These are phyloP conservation scores for Penaeus japonicus DNA, from an alignment of 1,140 invertebrate species.

Conservation along the genomic window DNA sequence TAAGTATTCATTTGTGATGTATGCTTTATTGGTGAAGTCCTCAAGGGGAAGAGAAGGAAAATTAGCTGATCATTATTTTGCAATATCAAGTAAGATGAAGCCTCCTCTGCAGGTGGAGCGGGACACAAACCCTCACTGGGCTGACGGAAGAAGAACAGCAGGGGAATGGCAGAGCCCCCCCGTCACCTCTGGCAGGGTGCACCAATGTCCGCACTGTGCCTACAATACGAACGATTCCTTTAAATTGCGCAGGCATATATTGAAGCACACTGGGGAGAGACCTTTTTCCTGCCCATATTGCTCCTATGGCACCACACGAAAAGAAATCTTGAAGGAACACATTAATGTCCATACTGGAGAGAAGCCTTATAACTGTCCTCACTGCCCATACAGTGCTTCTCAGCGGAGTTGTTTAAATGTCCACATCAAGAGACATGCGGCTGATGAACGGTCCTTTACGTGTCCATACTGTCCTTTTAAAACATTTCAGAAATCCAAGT, in stretches of 20 bases:
- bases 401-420: background rate
- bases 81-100: too few relatives aligned
- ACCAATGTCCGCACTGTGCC: constrained; percentile 7
- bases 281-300: constrained; percentile 35
- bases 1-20: too few relatives aligned
- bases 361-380: constrained; percentile 8
- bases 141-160: too few relatives aligned
- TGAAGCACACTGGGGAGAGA: constrained; percentile 25
- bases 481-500: background rate
- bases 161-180: too few relatives aligned
- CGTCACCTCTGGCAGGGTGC: background rate
- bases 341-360: constrained; percentile 32
- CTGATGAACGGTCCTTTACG: background rate
- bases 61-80: too few relatives aligned
- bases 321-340: constrained; percentile 2
- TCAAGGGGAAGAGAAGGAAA: too few relatives aligned
- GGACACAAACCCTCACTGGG: too few relatives aligned
- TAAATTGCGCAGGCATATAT: background rate
- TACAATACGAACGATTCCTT: background rate
- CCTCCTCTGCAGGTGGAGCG: too few relatives aligned
- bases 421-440: background rate
- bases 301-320: background rate
- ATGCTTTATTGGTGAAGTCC: too few relatives aligned
- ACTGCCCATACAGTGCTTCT: background rate
- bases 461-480: background rate